These are phyloP conservation scores for Plodia interpunctella DNA, from an alignment of 1,140 invertebrate genomes.

Conservation along the genomic window DNA sequence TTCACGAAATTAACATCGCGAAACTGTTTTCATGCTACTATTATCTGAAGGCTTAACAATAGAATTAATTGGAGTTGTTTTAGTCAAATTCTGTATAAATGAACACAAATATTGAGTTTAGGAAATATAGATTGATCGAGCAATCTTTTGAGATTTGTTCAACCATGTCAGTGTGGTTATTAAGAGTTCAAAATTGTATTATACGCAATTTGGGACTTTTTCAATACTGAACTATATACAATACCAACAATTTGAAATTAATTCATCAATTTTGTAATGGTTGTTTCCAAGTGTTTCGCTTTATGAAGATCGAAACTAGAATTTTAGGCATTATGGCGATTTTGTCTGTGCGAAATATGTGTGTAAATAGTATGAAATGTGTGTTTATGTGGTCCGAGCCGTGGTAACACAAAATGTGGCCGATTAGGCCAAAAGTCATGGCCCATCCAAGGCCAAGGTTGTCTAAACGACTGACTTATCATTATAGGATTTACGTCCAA, in stretches of 20 bases:
- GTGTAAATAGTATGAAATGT: background rate
- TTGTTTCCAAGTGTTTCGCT: too few relatives aligned
- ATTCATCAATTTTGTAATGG: too few relatives aligned
- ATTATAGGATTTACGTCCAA: conserved; percentile 51
- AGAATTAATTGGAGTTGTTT: too few relatives aligned
- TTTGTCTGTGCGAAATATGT: background rate
- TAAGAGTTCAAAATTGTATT: background rate
- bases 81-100: too few relatives aligned
- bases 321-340: too few relatives aligned
- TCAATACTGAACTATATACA: background rate
- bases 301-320: too few relatives aligned
- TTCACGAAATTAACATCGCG: too few relatives aligned
- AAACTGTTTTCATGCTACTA: too few relatives aligned
- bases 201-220: background rate
- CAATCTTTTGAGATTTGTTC: background rate
- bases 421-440: conserved; percentile 1
- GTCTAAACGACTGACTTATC: conserved; percentile 52
- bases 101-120: too few relatives aligned
- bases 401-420: background rate
- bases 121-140: too few relatives aligned
- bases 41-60: too few relatives aligned
- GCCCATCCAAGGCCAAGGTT: background rate
- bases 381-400: background rate
- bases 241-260: background rate
- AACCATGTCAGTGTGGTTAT: background rate